Base-by-base conservation (phyloP, 2,888 invertebrate species). In the Dryobota labecula region DNA sequence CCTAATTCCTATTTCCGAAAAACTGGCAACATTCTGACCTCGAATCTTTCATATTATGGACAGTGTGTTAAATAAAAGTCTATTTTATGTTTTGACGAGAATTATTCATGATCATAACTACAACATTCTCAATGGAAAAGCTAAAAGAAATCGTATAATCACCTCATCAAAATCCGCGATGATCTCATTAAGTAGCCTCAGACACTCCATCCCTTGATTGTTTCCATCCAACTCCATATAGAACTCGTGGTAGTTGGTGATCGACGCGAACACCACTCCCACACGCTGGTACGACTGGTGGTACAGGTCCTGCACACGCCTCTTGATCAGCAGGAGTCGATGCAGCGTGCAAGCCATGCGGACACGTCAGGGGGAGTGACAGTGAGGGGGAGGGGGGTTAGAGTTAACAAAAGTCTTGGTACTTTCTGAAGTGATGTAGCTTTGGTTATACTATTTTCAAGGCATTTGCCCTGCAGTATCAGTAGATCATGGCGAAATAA, bases 81-180 rank as follows among this genome's bases (percentile, higher is more conserved):
- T 20, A n/a, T 27, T 11, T 20, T 20, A 54, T n/a, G 20, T 30
- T 54, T 33, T 33, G 8, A 11, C 41, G 41, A 27, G 20, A n/a
- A 60, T 15, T 8, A 30, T 27, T 18, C 9, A 38, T 41, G 4
- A 41, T 13, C 24, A 11, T 41, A 13, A 27, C 1, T 36, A 36
- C 36, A 36, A 36, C 6, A 36, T 36, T 36, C 8, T 36, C 36
- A 36, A 6, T 36, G 1, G 36, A 36, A 36, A 36, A 36, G 36
- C 0, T 36, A 36, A 36, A 36, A 30, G n/a, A 43, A 45, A 61
- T 56, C 33, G 0, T 30, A 60, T 53, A 86, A 82, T 88, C 83
- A 98, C 98, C 97, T 98, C 98, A 95, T 99, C 99, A 95, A 99
- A 99, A 94, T 99, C 99, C 1, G 98, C 98, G 69, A 99, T 98